Evolutionary conservation across 2,113 vertebrate species (phyloP).

Genomic region (Puntigrus tetrazona): DNA sequence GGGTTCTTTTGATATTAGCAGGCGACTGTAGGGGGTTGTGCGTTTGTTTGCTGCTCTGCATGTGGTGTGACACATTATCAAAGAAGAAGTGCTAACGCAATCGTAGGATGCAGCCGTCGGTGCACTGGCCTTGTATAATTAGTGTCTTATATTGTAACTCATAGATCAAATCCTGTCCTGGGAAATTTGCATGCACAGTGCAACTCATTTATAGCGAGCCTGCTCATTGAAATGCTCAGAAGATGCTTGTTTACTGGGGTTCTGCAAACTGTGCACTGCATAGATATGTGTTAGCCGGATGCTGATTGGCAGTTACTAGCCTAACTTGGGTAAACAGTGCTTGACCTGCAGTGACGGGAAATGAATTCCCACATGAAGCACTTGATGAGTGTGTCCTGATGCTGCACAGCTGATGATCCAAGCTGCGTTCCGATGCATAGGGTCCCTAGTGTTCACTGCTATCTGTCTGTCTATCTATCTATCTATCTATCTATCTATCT

Average conservation of each 20-base stretch:
- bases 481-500: no score
- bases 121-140: background rate
- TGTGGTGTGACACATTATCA: slow-evolving; percentile 15
- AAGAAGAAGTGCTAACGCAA: background rate
- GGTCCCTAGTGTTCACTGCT: background rate
- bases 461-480: no score
- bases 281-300: background rate
- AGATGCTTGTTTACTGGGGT: slow-evolving; percentile 14
- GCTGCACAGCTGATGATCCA: background rate
- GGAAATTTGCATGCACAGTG: background rate
- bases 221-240: slow-evolving; percentile 26
- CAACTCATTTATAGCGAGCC: background rate
- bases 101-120: background rate
- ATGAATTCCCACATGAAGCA: slow-evolving; percentile 14
- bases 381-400: slow-evolving; percentile 23
- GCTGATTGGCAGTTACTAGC: background rate
- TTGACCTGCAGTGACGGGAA: slow-evolving; percentile 21
- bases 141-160: slow-evolving; percentile 7
- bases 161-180: background rate
- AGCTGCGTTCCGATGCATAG: background rate
- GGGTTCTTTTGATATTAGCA: background rate
- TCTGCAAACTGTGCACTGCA: background rate
- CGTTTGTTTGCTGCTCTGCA: background rate
- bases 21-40: background rate
- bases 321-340: slow-evolving; percentile 5